Conservation (phyloP, 2,113 vertebrate genomes). For the Heptranchias perlo region DNA sequence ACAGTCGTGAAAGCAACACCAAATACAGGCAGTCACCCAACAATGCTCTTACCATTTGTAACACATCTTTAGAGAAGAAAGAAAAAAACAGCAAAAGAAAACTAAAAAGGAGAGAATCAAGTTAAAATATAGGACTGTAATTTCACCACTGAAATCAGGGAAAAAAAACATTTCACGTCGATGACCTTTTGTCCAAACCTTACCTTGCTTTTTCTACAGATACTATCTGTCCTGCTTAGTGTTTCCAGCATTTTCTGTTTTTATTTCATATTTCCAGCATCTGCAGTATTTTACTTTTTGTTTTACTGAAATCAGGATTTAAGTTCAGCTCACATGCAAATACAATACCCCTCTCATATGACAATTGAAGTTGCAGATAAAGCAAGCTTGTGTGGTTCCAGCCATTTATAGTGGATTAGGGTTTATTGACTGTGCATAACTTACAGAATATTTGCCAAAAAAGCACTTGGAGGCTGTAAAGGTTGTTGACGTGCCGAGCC, state of each 20-base stretch:
- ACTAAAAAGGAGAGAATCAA: neutral
- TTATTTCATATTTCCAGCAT: neutral
- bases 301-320: neutral
- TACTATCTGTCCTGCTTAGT: neutral
- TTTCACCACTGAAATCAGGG: too few species aligned
- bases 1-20: neutral
- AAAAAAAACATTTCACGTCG: too few species aligned
- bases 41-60: neutral
- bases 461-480: neutral
- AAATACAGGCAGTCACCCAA: neutral
- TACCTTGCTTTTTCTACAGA: neutral
- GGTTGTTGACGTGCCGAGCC: neutral
- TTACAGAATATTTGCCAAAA: neutral
- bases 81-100: neutral
- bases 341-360: neutral
- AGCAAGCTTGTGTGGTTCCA: neutral
- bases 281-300: neutral
- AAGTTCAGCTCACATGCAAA: neutral
- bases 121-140: too few species aligned
- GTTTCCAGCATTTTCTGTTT: too few species aligned
- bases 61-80: neutral
- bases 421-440: neutral
- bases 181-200: too few species aligned
- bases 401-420: neutral
- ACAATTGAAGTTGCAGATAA: neutral